Evolutionary conservation across 2,797 vertebrate genomes (phyloP).

Genomic region (Poecilia picta): DNA sequence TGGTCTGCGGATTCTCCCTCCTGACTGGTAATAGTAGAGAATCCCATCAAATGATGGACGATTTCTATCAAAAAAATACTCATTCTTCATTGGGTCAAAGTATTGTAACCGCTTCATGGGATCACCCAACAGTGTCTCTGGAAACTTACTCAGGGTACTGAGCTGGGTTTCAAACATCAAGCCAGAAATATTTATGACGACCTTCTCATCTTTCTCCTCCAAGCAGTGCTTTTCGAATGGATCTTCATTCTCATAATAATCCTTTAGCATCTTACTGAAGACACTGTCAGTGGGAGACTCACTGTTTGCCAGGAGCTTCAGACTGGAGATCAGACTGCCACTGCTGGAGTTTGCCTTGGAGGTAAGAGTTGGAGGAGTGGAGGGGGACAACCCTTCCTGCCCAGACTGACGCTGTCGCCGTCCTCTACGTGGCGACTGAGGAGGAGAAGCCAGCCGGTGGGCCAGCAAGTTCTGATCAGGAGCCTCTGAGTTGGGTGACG

Average conservation of each 20-base stretch:
- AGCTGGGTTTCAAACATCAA: slow-evolving; percentile 94
- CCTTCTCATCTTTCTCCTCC: slow-evolving; percentile 89
- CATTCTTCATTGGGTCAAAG: slow-evolving; percentile 96
- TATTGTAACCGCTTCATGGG: slow-evolving; percentile 90
- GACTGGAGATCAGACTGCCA: slow-evolving; percentile 88
- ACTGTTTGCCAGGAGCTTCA: slow-evolving; percentile 85
- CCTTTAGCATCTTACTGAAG: slow-evolving; percentile 87
- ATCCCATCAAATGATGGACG: slow-evolving; percentile 97
- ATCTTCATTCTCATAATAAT: slow-evolving; percentile 82
- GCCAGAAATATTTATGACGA: slow-evolving; percentile 95
- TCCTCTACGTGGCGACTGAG: slow-evolving; percentile 71
- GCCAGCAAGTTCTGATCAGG: slow-evolving; percentile 73
- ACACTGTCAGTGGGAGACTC: slow-evolving; percentile 89
- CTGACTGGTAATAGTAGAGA: slow-evolving; percentile 96
- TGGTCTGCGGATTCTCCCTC: slow-evolving; percentile 92
- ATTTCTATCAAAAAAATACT: slow-evolving; percentile 98
- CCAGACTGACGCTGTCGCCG: slow-evolving; percentile 51
- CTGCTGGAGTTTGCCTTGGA: slow-evolving; percentile 84
- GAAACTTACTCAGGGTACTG: slow-evolving; percentile 93
- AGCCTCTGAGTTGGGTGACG: slow-evolving; percentile 79
- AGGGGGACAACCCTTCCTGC: slow-evolving; percentile 65
- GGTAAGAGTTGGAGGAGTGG: slow-evolving; percentile 70
- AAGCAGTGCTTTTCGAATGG: slow-evolving; percentile 82
- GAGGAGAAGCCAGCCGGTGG: slow-evolving; percentile 66
- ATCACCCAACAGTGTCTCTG: slow-evolving; percentile 92